Evolutionary conservation across 2,888 invertebrate genomes (phyloP), one percentile per base, ranked within the genome.

Genomic region (Erynnis tages): DNA sequence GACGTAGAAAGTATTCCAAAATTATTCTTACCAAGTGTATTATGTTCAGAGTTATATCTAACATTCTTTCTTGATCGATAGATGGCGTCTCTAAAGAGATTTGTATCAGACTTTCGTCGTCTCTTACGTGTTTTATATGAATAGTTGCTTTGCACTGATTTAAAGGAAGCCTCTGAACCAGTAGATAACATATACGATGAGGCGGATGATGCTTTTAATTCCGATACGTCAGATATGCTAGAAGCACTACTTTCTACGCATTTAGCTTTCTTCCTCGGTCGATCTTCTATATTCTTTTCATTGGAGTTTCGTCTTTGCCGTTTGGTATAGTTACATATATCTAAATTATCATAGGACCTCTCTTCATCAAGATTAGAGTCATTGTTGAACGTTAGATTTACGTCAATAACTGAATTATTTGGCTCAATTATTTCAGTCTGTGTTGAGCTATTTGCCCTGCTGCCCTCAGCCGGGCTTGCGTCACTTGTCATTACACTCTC

Each of bases 101-200:
- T 82, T 0, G 84, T 67, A 16, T 87, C 84, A 1, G 86, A 83
- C 66, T 79, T 82, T 46, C 73, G 54, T 46, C 80, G 69, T 66
- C 83, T 80, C 60, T 85, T 88, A 25, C 78, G 76, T 16, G 81
- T 68, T 73, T 82, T 87, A 34, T 63, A 80, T 1, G 86, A 82
- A 55, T 73, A 72, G 54, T 78, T 84, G 52, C 82, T 88, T 52
- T 73, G 78, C 11, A 82, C 63, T 1, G 88, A 88, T 63, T 87
- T 89, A 58, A 87, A 89, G 1, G 88, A 89, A 21, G 65, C 60
- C 14, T 85, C 85, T 2, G 85, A 85, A 45, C 71, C 70, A 40
- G 86, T 83, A 10, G 79, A 79, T 23, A 80, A 48, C 14, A 66
- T 67, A 54, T 69, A 70, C 1, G 74, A 66, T 13, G 76, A 70